Evolutionary conservation across 1,140 invertebrate species (phyloP), one percentile per base, ranked within the genome.

Genomic region (Mya arenaria): DNA sequence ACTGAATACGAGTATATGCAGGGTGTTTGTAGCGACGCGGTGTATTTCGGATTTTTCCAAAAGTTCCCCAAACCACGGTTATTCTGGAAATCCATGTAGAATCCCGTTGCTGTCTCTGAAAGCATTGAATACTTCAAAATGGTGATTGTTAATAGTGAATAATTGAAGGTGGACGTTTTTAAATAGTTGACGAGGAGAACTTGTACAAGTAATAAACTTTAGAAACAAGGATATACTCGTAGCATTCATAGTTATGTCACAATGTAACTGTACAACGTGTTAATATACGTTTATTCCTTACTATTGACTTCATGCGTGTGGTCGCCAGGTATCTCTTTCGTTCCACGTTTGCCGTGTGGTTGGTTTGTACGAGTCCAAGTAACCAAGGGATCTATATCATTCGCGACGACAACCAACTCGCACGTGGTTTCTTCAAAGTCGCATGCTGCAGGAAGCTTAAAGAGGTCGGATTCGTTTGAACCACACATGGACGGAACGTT

Each of bases 371-470:
- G 37, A 17, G 23, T n/a, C 72, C 72, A 74, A 5, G 34, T 37
- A 4, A 74, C 72, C 0, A 0, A 4, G n/a, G 15, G n/a, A 17
- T 39, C 55, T 1, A 58, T 39, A 3, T 5, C 6, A 74, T 63
- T 58, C 1, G 72, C n/a, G 19, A 41, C 39, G 34, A 74, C 32
- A 44, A 44, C 41, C 25, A 62, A 23, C 0, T 58, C 72, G 39
- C 72, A 74, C 19, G 36, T 74, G 37, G 15, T 58, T 5, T 56
- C 62, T 37, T 74, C 72, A 44, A 60, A 74, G 34, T 74, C 58
- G 30, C 72, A 74, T 13, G 56, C 32, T 0, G 55, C 72, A 0
- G 55, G 34, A 32, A 74, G 25, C 41, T 44, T 41, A 0, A 39
- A 25, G 55, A n/a, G 28, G 17, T 25, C 60, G 10, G 13, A 34